Conservation (phyloP, 1,140 invertebrate species). For the Asobara japonica region DNA sequence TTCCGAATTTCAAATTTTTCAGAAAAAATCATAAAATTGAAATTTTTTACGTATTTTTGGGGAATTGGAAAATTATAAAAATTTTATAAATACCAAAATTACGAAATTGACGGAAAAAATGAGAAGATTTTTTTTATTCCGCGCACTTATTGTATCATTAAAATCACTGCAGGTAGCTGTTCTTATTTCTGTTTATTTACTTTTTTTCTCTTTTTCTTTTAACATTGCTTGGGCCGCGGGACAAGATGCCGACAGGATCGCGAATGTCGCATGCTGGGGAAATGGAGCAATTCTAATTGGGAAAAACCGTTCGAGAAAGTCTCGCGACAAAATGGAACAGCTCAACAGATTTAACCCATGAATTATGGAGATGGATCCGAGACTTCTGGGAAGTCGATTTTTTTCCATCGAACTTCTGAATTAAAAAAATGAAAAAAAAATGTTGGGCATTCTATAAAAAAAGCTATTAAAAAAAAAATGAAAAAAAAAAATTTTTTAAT, state of each 20-base stretch:
- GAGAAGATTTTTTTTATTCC: too few relatives aligned
- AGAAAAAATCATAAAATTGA: too few relatives aligned
- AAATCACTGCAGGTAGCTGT: not conserved
- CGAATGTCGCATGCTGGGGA: not conserved
- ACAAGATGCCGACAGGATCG: not conserved
- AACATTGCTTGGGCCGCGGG: not conserved
- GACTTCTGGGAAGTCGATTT: not conserved
- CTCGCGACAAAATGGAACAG: not conserved
- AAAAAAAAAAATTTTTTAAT: too few relatives aligned
- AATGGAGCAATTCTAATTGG: slow-evolving; percentile 19
- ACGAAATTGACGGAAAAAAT: not conserved
- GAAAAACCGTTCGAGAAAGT: slow-evolving; percentile 18
- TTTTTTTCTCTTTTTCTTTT: not conserved
- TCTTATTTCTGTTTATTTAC: too few relatives aligned
- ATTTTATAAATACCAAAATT: too few relatives aligned
- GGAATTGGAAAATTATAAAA: too few relatives aligned
- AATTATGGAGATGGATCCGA: not conserved
- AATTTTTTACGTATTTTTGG: too few relatives aligned
- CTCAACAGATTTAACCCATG: not conserved
- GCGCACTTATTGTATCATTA: not conserved
- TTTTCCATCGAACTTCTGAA: too few relatives aligned
- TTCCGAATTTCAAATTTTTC: too few relatives aligned
- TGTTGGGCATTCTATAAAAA: too few relatives aligned
- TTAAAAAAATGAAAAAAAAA: too few relatives aligned
- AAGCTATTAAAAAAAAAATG: too few relatives aligned